These are phyloP conservation scores for Mayetiola destructor DNA, from an alignment of 2,888 invertebrate genomes.

Conservation along the genomic window DNA sequence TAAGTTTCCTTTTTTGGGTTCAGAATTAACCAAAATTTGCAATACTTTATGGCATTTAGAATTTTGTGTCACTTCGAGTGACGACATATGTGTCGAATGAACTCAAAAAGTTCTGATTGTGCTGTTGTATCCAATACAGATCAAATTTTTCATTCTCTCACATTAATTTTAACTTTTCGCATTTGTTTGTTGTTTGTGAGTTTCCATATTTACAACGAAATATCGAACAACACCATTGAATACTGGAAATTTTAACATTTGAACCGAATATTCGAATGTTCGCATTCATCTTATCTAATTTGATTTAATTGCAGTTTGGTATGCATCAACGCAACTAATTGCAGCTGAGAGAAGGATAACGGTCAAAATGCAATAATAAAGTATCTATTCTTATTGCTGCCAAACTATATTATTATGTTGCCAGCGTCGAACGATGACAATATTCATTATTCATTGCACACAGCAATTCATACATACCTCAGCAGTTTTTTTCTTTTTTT, in stretches of 20 bases:
- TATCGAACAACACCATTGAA: too few relatives aligned
- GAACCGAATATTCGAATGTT: background rate
- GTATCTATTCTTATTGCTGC: background rate
- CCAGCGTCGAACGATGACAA: background rate
- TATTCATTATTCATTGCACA: background rate
- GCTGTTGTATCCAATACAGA: too few relatives aligned
- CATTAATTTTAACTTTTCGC: too few relatives aligned
- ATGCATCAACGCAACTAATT: constrained; percentile 9
- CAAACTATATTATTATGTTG: background rate
- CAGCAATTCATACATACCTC: background rate
- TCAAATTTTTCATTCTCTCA: too few relatives aligned
- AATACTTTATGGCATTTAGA: too few relatives aligned
- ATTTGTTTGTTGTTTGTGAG: too few relatives aligned
- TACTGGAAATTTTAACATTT: constrained; percentile 1
- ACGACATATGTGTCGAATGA: too few relatives aligned
- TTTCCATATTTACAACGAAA: too few relatives aligned
- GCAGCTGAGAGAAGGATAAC: constrained; percentile 2
- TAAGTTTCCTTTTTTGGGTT: too few relatives aligned
- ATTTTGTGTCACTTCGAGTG: too few relatives aligned
- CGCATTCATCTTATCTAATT: constrained; percentile 12
- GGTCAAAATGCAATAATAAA: background rate
- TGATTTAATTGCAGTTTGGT: constrained; percentile 7
- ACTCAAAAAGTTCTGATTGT: too few relatives aligned
- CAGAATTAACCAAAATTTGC: too few relatives aligned
- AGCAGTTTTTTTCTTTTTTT: background rate